Percentiles rank a stretch among this genome's conserved stretches.
phyloP scores from a whole-genome alignment of 1,140 invertebrate genomes.

The Hydropsyche tenuis region DNA sequence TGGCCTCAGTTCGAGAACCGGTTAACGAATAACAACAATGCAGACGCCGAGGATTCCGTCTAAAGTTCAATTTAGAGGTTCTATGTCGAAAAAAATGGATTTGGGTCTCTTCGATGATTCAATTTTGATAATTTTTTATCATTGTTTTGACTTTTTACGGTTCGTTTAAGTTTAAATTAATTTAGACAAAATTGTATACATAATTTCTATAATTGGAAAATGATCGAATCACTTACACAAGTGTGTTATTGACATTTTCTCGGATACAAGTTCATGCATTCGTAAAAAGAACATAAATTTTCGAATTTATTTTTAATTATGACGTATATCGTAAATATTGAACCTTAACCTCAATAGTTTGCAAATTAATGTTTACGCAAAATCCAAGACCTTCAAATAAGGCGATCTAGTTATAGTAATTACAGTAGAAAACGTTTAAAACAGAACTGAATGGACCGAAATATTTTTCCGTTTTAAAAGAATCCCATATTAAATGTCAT shows the following conservation, averaged over 20 bases:
- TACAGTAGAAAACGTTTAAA: too few relatives aligned
- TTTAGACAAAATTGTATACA: neutral
- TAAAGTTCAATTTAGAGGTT: neutral
- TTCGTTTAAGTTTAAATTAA: too few relatives aligned
- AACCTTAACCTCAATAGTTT: too few relatives aligned
- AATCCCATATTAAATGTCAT: too few relatives aligned
- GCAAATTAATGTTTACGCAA: too few relatives aligned
- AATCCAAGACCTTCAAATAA: too few relatives aligned
- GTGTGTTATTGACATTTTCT: constrained; percentile 19
- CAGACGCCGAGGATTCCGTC: neutral
- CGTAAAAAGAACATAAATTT: neutral
- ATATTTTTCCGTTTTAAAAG: too few relatives aligned
- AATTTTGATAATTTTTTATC: too few relatives aligned
- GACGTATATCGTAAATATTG: neutral
- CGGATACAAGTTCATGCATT: neutral
- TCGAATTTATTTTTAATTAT: neutral
- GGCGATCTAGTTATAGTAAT: too few relatives aligned
- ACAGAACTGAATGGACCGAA: too few relatives aligned
- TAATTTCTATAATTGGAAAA: constrained; percentile 6
- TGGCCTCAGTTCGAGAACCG: neutral
- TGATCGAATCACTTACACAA: constrained; percentile 3
- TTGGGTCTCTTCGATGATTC: too few relatives aligned
- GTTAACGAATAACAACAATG: neutral
- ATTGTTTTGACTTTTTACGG: too few relatives aligned
- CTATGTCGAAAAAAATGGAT: neutral